Evolutionary conservation across 2,888 invertebrate species (phyloP).

Genomic region (Ichneumoninae sp.): DNA sequence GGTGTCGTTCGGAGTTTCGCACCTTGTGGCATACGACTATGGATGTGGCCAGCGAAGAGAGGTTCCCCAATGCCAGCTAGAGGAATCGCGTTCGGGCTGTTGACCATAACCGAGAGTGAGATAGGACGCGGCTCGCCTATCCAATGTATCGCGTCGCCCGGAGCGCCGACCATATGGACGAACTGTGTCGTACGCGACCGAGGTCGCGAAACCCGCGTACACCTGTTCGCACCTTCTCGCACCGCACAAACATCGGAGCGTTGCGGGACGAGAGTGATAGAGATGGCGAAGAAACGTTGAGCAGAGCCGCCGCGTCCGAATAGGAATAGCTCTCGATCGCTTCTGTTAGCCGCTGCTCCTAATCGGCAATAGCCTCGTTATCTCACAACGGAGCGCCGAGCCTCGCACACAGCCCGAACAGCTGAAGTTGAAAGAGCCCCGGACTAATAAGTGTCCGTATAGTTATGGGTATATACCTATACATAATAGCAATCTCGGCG

Average conservation of each 20-base stretch:
- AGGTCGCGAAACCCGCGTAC: conserved; percentile 65
- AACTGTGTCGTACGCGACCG: conserved; percentile 67
- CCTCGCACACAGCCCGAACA: conserved; percentile 29
- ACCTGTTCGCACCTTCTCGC: conserved; percentile 64
- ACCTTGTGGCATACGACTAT: neutral
- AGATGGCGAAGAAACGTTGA: conserved; percentile 17
- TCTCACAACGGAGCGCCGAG: conserved; percentile 52
- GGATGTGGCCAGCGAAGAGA: neutral
- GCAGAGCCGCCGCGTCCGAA: neutral
- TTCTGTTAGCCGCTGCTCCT: conserved; percentile 40
- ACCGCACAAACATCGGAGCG: conserved; percentile 15
- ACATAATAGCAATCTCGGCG: conserved; percentile 53
- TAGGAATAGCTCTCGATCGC: conserved; percentile 25
- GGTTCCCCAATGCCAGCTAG: conserved; percentile 22
- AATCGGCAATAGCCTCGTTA: conserved; percentile 63
- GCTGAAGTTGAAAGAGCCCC: conserved; percentile 39
- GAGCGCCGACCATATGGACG: conserved; percentile 67
- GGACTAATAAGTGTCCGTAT: neutral
- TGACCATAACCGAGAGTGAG: conserved; percentile 65
- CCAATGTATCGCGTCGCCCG: conserved; percentile 52
- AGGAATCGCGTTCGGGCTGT: conserved; percentile 36
- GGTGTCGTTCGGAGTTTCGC: conserved; percentile 58
- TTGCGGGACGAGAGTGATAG: conserved; percentile 24
- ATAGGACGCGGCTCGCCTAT: conserved; percentile 28
- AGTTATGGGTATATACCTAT: conserved; percentile 28